Evolutionary conservation across 2,888 invertebrate species (phyloP).

Genomic region (Mythimna impura): DNA sequence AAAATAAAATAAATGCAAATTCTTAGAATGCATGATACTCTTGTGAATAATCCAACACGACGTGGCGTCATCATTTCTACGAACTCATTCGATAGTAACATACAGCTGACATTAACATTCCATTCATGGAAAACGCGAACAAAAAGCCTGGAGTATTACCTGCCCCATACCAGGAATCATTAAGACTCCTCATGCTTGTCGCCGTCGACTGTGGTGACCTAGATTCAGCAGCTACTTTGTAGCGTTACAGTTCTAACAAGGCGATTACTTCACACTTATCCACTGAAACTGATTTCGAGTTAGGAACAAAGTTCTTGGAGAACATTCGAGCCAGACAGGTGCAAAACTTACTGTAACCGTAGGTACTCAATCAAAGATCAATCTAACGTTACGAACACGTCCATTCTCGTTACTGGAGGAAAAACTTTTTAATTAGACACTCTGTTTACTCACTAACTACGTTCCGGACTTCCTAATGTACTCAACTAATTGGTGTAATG

Average conservation of each 20-base stretch:
- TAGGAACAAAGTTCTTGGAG: slow-evolving; percentile 59
- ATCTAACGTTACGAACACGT: slow-evolving; percentile 69
- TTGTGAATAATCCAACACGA: no score
- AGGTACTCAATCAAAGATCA: slow-evolving; percentile 68
- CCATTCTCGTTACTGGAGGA: slow-evolving; percentile 65
- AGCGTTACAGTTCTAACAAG: slow-evolving; percentile 52
- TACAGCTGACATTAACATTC: slow-evolving; percentile 14
- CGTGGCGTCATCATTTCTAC: slow-evolving; percentile 8
- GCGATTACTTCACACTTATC: slow-evolving; percentile 59
- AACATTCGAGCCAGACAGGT: slow-evolving; percentile 59
- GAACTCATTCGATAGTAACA: slow-evolving; percentile 19
- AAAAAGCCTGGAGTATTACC: slow-evolving; percentile 15
- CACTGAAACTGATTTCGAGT: slow-evolving; percentile 60
- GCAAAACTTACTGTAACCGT: slow-evolving; percentile 56
- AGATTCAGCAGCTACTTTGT: slow-evolving; percentile 38
- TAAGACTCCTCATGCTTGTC: slow-evolving; percentile 27
- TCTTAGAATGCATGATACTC: no score
- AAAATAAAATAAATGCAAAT: background rate
- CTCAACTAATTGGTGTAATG: slow-evolving; percentile 64
- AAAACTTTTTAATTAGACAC: slow-evolving; percentile 74
- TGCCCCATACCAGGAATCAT: slow-evolving; percentile 46
- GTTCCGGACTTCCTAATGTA: slow-evolving; percentile 66
- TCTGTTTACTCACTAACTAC: slow-evolving; percentile 65
- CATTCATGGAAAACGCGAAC: slow-evolving; percentile 15
- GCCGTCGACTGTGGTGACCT: slow-evolving; percentile 39